These are phyloP conservation scores for Mobula birostris DNA, from an alignment of 2,113 vertebrate genomes.

Conservation along the genomic window DNA sequence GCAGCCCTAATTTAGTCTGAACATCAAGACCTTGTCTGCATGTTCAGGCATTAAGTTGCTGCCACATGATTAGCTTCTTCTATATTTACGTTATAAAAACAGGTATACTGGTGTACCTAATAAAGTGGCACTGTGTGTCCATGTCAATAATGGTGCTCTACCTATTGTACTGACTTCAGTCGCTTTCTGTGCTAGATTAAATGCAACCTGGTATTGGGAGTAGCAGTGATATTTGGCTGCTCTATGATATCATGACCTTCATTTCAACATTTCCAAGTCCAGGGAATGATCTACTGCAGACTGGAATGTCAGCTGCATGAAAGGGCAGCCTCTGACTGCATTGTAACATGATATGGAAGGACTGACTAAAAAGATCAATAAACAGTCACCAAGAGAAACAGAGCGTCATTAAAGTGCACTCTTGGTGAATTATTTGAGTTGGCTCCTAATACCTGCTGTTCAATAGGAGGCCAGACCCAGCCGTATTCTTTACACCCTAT, in stretches of 20 bases:
- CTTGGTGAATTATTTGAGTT: neutral
- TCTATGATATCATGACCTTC: neutral
- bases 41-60: too few species aligned
- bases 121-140: too few species aligned
- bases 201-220: neutral
- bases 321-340: neutral
- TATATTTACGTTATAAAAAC: too few species aligned
- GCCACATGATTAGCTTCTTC: too few species aligned
- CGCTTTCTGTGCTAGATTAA: neutral
- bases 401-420: neutral
- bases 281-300: neutral
- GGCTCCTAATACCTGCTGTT: neutral
- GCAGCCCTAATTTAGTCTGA: too few species aligned
- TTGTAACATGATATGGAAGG: neutral
- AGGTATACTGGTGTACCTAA: too few species aligned
- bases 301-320: neutral
- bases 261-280: neutral
- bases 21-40: too few species aligned
- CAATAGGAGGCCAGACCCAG: neutral
- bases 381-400: neutral
- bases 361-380: neutral
- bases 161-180: neutral
- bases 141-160: neutral
- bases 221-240: neutral
- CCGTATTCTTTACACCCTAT: neutral